phyloP scores from a whole-genome alignment of 2,888 invertebrate species.

The Gisinianus flammeolus region DNA sequence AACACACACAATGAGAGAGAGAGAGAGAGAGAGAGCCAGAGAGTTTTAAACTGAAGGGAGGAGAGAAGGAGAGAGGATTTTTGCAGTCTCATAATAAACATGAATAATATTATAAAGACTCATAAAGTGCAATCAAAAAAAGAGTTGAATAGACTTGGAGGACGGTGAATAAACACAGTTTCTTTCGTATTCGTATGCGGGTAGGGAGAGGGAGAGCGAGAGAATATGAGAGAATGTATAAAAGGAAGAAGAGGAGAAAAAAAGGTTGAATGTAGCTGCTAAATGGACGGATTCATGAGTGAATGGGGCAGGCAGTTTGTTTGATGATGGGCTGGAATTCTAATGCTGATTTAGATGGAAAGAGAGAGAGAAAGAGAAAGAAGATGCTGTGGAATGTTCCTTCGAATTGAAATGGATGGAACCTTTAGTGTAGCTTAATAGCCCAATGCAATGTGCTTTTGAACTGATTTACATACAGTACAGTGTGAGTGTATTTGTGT shows the following conservation, averaged over 20 bases:
- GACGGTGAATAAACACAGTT: conserved; percentile 2
- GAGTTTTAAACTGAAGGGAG: not conserved
- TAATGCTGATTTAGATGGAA: conserved; percentile 35
- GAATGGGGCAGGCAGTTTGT: conserved; percentile 38
- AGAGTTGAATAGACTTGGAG: conserved; percentile 32
- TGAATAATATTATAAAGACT: conserved; percentile 31
- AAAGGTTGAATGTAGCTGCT: conserved; percentile 34
- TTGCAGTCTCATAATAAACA: conserved; percentile 19
- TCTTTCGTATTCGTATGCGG: not conserved
- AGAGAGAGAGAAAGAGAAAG: not conserved
- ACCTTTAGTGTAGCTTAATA: conserved; percentile 22
- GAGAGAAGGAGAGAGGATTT: not conserved
- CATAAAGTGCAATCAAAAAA: conserved; percentile 46
- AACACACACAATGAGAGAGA: no score
- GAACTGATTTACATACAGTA: conserved; percentile 2
- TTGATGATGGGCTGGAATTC: conserved; percentile 51
- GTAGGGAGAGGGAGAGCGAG: not conserved
- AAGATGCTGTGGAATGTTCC: conserved; percentile 20
- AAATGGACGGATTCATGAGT: conserved; percentile 44
- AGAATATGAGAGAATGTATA: conserved; percentile 10
- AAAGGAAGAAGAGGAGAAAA: not conserved
- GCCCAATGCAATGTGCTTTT: not conserved
- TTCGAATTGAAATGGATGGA: conserved; percentile 16
- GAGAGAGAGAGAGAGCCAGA: no score
- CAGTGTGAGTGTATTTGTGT: not conserved